Base-by-base conservation (phyloP, 1,140 invertebrate genomes). In the Drosophila pseudoobscura region DNA sequence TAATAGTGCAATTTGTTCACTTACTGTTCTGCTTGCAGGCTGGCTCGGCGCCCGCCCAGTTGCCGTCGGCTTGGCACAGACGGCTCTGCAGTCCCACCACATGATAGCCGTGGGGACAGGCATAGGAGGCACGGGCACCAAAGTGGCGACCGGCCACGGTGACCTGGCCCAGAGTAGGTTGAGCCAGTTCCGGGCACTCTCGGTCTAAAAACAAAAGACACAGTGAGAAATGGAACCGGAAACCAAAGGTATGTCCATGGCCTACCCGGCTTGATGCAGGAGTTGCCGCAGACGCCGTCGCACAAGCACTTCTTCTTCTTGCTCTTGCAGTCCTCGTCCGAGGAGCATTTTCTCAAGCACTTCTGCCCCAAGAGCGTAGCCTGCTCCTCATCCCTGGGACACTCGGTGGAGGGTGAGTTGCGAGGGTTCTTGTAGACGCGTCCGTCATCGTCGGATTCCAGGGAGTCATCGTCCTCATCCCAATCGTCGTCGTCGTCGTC, bases 221-320 rank as follows among this genome's bases (percentile, higher is more conserved):
- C 24, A 26, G 13, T 50, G 3, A 17, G 45, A 3, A 17, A 89
- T 54, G 90, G 65, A 20, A 20, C 20, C 20, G 2, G 20, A n/a
- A 26, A 41, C 0, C 20, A 47, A 3, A 3, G 31, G 7, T 2
- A 9, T 9, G 8, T 9, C 29, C 29, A 31, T 29, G 29, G 8
- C 29, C 92, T 47, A 95, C 94, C 94, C 79, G 97, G 97, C 92
- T 99, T 98, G 64, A 99, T 98, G 92, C 98, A 99, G 15, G 97
- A 98, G 94, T 98, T 96, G 22, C 98, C 98, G 90, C 98, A 99
- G 3, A 96, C 94, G 39, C 98, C 98, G 90, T 99, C 98, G 91
- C 98, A 99, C 49, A 98, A 93, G 90, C 98, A 99, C 88, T 97
- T 97, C 92, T 99, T 99, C 92, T 98, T 97, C 92, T 98, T 96